Evolutionary conservation across 2,797 vertebrate species (phyloP).

Genomic region (Chaenodraco wilsoni): DNA sequence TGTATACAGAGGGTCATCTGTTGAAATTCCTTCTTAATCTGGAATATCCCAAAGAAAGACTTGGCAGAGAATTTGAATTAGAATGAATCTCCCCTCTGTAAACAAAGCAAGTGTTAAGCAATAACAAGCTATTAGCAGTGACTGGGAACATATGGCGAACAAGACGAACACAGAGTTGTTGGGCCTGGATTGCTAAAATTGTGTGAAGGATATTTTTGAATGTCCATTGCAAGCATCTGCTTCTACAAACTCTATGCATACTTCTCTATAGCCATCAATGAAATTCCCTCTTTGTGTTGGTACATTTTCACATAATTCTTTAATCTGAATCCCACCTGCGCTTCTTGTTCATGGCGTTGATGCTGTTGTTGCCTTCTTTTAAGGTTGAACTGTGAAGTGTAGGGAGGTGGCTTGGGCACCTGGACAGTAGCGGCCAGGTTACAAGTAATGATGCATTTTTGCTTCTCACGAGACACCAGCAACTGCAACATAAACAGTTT

Average conservation of each 20-base stretch:
- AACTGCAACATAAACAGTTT: constrained; percentile 74
- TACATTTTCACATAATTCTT: constrained; percentile 13
- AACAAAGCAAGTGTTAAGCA: not conserved
- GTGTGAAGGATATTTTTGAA: not conserved
- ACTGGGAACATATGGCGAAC: not conserved
- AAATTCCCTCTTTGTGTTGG: not conserved
- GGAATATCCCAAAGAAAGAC: not conserved
- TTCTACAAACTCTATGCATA: not conserved
- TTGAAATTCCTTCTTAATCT: not conserved
- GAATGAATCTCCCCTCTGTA: not conserved
- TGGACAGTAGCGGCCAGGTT: constrained; percentile 82
- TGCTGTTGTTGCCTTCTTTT: constrained; percentile 78
- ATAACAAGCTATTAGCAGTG: not conserved
- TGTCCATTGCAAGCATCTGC: not conserved
- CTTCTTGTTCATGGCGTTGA: constrained; percentile 83
- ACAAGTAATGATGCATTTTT: constrained; percentile 82
- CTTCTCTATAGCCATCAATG: not conserved
- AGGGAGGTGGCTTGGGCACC: constrained; percentile 83
- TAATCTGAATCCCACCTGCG: constrained; percentile 81
- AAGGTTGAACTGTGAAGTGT: constrained; percentile 72
- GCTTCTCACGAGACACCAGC: constrained; percentile 70
- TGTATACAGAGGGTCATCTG: not conserved
- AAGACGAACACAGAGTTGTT: not conserved
- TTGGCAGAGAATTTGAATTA: not conserved
- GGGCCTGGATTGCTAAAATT: not conserved